Evolutionary conservation across 2,113 vertebrate species (phyloP).

Genomic region (Chionomys nivalis): DNA sequence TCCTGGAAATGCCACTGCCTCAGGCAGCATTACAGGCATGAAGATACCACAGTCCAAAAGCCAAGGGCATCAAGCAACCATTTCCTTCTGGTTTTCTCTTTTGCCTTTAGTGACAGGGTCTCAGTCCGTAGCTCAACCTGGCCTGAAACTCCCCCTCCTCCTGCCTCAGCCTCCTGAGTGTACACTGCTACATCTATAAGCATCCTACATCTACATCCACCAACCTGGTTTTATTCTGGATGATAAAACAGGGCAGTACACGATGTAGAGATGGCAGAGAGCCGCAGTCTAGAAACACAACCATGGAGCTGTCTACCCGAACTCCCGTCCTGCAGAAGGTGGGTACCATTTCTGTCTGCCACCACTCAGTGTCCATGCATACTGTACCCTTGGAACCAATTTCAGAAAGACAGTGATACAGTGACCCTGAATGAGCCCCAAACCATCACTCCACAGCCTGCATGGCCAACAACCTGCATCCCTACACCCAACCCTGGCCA

Average conservation of each 20-base stretch:
- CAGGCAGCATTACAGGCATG: rapidly evolving
- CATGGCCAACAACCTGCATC: rapidly evolving
- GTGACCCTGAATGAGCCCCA: rapidly evolving
- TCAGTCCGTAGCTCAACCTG: not conserved
- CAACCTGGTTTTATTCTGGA: not conserved
- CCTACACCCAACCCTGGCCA: rapidly evolving
- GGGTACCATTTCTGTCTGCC: rapidly evolving
- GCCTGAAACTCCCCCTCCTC: not conserved
- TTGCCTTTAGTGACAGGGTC: not conserved
- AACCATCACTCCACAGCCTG: rapidly evolving
- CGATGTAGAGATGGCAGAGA: too few species aligned
- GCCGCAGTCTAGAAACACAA: rapidly evolving
- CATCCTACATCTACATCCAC: not conserved
- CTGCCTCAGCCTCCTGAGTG: not conserved
- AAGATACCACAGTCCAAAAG: rapidly evolving
- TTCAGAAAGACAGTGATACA: not conserved
- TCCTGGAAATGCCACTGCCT: too few species aligned
- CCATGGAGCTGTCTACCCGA: rapidly evolving
- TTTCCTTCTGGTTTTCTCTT: not conserved
- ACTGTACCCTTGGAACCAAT: too few species aligned
- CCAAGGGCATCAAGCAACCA: not conserved
- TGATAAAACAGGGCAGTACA: rapidly evolving
- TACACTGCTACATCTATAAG: not conserved
- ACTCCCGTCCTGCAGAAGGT: rapidly evolving
- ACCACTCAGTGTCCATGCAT: rapidly evolving